Evolutionary conservation across 1,140 invertebrate genomes (phyloP).

Genomic region (Danaus plexippus): DNA sequence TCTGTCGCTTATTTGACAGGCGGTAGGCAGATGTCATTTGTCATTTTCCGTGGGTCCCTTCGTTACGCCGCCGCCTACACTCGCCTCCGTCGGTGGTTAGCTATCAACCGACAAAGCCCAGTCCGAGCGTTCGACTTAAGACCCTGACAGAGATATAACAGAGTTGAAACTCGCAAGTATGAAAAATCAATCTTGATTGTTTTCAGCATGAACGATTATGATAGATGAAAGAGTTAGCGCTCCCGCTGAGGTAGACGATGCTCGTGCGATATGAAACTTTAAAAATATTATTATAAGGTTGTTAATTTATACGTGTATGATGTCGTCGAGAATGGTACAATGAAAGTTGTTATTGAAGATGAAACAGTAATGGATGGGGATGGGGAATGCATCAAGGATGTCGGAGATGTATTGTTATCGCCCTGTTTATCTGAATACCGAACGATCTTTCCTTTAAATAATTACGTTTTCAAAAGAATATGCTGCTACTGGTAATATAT

Average conservation of each 20-base stretch:
- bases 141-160: conserved; percentile 19
- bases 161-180: conserved; percentile 28
- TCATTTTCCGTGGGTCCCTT: conserved; percentile 71
- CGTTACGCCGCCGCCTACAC: conserved; percentile 65
- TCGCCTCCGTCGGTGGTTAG: conserved; percentile 63
- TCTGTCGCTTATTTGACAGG: conserved; percentile 73
- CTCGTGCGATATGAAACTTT: conserved; percentile 33
- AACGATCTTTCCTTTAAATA: conserved; percentile 63
- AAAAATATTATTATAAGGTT: conserved; percentile 30
- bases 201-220: conserved; percentile 72
- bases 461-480: conserved; percentile 66
- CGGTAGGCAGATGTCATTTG: conserved; percentile 73
- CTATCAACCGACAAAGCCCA: conserved; percentile 58
- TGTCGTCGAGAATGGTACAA: conserved; percentile 37
- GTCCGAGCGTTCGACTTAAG: conserved; percentile 21
- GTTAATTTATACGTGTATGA: conserved; percentile 16
- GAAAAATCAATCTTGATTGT: conserved; percentile 69
- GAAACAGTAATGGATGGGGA: conserved; percentile 69
- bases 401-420: conserved; percentile 68
- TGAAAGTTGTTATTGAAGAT: conserved; percentile 68
- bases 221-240: conserved; percentile 72
- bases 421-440: conserved; percentile 63
- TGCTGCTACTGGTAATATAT: conserved; percentile 66
- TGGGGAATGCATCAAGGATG: conserved; percentile 68
- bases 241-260: conserved; percentile 44